These are phyloP conservation scores for Orthonevra nobilis DNA, from an alignment of 2,888 invertebrate genomes.

Conservation along the genomic window DNA sequence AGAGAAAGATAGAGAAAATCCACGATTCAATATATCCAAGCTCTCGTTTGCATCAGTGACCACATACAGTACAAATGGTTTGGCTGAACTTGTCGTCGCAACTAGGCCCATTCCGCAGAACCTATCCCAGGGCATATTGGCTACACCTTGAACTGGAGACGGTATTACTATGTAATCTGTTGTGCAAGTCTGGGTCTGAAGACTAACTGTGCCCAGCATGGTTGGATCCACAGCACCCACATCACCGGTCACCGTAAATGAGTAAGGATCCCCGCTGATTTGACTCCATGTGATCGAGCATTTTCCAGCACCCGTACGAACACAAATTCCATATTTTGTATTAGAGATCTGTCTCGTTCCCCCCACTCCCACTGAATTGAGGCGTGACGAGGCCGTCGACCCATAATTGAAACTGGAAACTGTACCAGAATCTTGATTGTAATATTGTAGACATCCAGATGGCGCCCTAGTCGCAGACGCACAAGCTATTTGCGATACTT, in stretches of 20 bases:
- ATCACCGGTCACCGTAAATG: constrained; percentile 87
- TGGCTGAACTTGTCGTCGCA: constrained; percentile 82
- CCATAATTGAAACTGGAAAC: constrained; percentile 90
- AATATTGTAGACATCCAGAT: constrained; percentile 89
- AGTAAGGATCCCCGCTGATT: constrained; percentile 81
- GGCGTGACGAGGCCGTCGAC: constrained; percentile 82
- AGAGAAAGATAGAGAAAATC: constrained; percentile 86
- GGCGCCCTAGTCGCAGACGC: constrained; percentile 87
- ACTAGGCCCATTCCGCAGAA: constrained; percentile 89
- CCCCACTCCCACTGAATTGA: constrained; percentile 81
- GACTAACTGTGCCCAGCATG: constrained; percentile 83
- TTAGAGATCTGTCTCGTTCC: constrained; percentile 88
- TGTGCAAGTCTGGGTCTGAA: constrained; percentile 83
- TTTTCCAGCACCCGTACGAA: constrained; percentile 86
- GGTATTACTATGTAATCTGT: constrained; percentile 89
- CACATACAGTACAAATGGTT: constrained; percentile 87
- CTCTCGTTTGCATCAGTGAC: constrained; percentile 85
- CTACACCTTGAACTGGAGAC: constrained; percentile 82
- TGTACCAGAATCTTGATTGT: constrained; percentile 83
- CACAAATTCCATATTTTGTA: constrained; percentile 88
- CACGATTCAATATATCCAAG: constrained; percentile 86
- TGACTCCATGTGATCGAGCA: constrained; percentile 87
- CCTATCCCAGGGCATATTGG: constrained; percentile 82
- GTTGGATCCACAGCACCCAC: constrained; percentile 84
- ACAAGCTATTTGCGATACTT: constrained; percentile 87